Percentiles rank a stretch among this genome's conserved stretches.
These are phyloP conservation scores for Rhagoletis pomonella DNA, from an alignment of 1,140 invertebrate species.

Conservation along the genomic window DNA sequence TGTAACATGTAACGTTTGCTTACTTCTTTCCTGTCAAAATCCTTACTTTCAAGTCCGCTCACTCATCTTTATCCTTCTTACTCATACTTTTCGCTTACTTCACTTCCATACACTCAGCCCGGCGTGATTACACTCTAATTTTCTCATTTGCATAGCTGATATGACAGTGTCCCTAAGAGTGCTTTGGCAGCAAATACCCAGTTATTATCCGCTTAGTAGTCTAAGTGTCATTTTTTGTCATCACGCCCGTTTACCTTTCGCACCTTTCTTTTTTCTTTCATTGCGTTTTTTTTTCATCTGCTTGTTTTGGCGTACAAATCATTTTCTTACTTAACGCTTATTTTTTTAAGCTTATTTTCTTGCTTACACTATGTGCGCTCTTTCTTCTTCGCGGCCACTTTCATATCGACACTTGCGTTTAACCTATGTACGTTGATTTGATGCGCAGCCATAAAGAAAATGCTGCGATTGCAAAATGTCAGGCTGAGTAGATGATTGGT, in stretches of 20 bases:
- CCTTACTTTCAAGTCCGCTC: too few relatives aligned
- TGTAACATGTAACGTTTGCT: too few relatives aligned
- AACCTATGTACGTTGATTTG: slow-evolving; percentile 57
- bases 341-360: too few relatives aligned
- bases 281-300: not conserved
- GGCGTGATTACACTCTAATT: not conserved
- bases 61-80: too few relatives aligned
- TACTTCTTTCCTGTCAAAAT: too few relatives aligned
- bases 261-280: not conserved
- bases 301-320: not conserved
- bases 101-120: too few relatives aligned
- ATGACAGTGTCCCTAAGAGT: not conserved
- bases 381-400: slow-evolving; percentile 13
- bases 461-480: slow-evolving; percentile 39
- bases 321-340: not conserved
- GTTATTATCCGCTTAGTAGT: not conserved
- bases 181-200: not conserved
- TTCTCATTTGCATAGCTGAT: not conserved
- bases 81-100: too few relatives aligned
- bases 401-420: slow-evolving; percentile 53
- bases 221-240: too few relatives aligned
- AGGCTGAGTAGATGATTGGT: not conserved
- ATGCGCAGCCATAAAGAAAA: slow-evolving; percentile 51
- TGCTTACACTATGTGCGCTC: not conserved
- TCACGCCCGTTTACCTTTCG: not conserved